Percentiles rank a stretch among this genome's conserved stretches.
Conservation (phyloP, 2,113 vertebrate genomes). For the Eretmochelys imbricata region DNA sequence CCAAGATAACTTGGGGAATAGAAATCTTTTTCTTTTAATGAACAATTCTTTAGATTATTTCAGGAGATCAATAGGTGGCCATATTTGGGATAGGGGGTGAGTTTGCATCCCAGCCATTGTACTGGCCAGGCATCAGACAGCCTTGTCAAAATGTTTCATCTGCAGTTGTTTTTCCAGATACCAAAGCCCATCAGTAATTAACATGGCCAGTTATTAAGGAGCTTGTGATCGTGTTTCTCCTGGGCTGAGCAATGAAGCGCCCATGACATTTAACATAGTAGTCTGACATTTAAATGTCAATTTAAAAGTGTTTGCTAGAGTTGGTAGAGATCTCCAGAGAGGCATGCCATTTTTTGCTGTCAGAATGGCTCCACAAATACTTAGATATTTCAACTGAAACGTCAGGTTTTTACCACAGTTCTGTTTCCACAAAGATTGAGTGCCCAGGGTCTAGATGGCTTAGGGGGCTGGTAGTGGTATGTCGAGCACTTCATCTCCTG, state of each 20-base stretch:
- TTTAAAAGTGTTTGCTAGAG: constrained; percentile 68
- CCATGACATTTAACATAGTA: constrained; percentile 62
- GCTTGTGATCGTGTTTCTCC: constrained; percentile 46
- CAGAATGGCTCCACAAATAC: neutral
- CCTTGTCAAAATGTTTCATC: neutral
- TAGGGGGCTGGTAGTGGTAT: neutral
- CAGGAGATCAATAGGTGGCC: neutral
- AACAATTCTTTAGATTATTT: constrained; percentile 14
- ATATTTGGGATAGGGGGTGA: neutral
- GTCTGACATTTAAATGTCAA: constrained; percentile 78
- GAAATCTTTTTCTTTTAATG: neutral
- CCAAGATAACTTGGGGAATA: neutral
- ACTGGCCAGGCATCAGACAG: neutral
- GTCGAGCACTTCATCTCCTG: neutral
- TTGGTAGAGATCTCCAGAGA: constrained; percentile 11
- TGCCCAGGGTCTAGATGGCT: neutral
- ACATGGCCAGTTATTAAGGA: constrained; percentile 57
- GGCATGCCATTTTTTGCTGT: neutral
- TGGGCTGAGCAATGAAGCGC: constrained; percentile 48
- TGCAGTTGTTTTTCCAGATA: constrained; percentile 33
- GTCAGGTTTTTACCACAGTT: constrained; percentile 15
- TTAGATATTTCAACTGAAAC: constrained; percentile 21
- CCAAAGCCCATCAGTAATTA: constrained; percentile 64
- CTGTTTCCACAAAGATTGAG: constrained; percentile 5
- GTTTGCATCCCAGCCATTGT: neutral